A percentile compares a stretch with the other conserved stretches of the same genome.
Conservation (phyloP, 2,888 invertebrate species). For the Eupithecia insigniata region DNA sequence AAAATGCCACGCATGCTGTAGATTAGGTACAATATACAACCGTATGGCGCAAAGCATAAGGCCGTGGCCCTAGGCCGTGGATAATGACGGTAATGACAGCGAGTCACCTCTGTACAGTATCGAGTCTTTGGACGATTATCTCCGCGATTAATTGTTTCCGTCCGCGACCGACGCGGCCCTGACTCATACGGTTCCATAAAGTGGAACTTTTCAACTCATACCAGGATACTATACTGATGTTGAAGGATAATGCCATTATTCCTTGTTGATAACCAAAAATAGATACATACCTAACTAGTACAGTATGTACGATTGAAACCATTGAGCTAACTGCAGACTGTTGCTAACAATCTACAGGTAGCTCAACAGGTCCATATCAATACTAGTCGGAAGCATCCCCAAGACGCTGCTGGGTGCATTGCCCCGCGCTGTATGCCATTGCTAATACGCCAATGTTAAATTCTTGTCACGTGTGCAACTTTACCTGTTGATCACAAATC, state of each 20-base stretch:
- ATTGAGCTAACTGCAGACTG: no score
- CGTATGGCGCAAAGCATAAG: not conserved
- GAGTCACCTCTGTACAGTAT: constrained; percentile 2
- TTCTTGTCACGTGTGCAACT: not conserved
- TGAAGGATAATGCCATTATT: not conserved
- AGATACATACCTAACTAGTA: not conserved
- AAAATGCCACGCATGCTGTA: not conserved
- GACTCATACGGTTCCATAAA: constrained; percentile 38
- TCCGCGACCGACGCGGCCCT: constrained; percentile 44
- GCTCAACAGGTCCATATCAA: no score
- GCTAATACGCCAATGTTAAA: no score
- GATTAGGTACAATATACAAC: not conserved
- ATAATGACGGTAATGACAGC: not conserved
- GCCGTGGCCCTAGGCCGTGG: not conserved
- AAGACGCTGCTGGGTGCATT: no score
- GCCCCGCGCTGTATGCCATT: no score
- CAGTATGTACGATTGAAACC: no score
- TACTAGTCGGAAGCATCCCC: no score
- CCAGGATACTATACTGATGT: not conserved
- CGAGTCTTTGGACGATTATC: constrained; percentile 59
- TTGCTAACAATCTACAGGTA: no score
- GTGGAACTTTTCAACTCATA: not conserved
- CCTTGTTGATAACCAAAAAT: constrained; percentile 1
- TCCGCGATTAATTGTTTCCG: constrained; percentile 71
- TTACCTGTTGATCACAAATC: not conserved